Base-by-base conservation (phyloP, 2,113 vertebrate genomes). In the Poeciliopsis retropinna region DNA sequence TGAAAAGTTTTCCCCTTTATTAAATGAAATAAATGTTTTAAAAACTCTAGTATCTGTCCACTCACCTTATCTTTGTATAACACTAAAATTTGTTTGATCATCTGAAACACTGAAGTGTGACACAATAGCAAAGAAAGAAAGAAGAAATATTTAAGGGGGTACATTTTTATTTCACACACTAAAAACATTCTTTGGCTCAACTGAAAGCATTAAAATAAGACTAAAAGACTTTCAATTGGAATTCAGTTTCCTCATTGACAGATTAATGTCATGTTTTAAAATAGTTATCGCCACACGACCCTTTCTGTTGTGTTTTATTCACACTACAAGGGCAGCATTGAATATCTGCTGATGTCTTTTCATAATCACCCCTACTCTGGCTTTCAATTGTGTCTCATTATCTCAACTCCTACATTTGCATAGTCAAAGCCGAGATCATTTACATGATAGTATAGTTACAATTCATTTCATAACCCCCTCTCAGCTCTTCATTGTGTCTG, bases 361-460 rank as follows among this genome's bases (percentile, higher is more conserved):
- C 44, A 76, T 61, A 87, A 88, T 88, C 75, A 47, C 60, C 64
- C 70, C 64, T 67, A 41, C 73, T 69, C 51, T 57, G 51, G 22
- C 51, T 69, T 57, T 11, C 47, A 61, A 25, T 74, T 64, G 34
- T 29, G 4, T 74, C 64, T 73, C 74, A 51, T 65, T 65, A 70
- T 80, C 69, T 67, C 68, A 54, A 14, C 39, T 28, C 1, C 62
- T 76, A 32, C 61, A 87, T 90, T 88, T 91, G 67, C 88, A 88
- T 88, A 78, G 79, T 88, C 88, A 88, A 82, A 87, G 83, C 86
- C 67, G 65, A 67, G 71, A 86, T 83, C 70, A 88, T 88, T 90
- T 88, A 82, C 80, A 81, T 78, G 75, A 83, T 77, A 75, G 87
- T 83, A 70, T 57, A 76, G 82, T 83, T 83, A 7, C 85, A 85